Evolutionary conservation across 1,140 invertebrate species (phyloP).

Genomic region (Cepaea nemoralis): DNA sequence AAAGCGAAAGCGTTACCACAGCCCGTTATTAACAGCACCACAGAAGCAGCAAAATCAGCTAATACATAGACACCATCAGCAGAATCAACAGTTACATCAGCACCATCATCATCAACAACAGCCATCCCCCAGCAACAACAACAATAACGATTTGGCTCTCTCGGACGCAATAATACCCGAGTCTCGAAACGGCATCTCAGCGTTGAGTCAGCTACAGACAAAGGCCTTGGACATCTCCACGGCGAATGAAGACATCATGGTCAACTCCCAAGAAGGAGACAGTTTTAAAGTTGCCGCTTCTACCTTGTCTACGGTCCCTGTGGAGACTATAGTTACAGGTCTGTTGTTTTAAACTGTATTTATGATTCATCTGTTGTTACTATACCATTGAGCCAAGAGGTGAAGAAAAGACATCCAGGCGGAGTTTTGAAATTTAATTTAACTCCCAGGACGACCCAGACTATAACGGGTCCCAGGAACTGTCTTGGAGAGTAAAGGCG

Average conservation of each 20-base stretch:
- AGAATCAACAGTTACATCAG: slow-evolving; percentile 51
- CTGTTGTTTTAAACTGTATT: too few relatives aligned
- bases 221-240: slow-evolving; percentile 26
- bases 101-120: slow-evolving; percentile 50
- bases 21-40: slow-evolving; percentile 33
- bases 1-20: slow-evolving; percentile 48
- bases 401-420: too few relatives aligned
- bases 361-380: too few relatives aligned
- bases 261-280: not conserved
- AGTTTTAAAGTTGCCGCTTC: slow-evolving; percentile 17
- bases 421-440: too few relatives aligned
- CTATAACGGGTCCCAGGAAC: too few relatives aligned
- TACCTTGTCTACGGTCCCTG: not conserved
- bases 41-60: slow-evolving; percentile 36
- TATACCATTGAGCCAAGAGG: too few relatives aligned
- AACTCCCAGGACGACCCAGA: too few relatives aligned
- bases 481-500: too few relatives aligned
- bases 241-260: not conserved
- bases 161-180: slow-evolving; percentile 16
- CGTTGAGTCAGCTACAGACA: not conserved
- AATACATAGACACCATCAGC: slow-evolving; percentile 55
- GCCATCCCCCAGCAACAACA: slow-evolving; percentile 44
- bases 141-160: slow-evolving; percentile 39
- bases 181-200: slow-evolving; percentile 32
- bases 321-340: slow-evolving; percentile 31